Evolutionary conservation across 2,888 invertebrate species (phyloP).

Genomic region (Protonemura montana): DNA sequence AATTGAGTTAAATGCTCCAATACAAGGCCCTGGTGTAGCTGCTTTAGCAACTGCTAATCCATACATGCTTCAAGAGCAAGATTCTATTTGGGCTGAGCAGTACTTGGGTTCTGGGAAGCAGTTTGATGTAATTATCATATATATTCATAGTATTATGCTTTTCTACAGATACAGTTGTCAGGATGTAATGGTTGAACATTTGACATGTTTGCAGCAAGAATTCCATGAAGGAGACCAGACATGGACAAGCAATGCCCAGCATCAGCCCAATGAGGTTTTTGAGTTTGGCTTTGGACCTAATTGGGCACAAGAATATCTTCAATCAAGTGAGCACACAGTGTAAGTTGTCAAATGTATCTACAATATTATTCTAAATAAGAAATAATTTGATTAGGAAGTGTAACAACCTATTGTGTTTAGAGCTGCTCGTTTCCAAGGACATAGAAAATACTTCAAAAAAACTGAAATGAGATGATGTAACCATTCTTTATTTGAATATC

Average conservation of each 20-base stretch:
- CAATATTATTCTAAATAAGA: constrained; percentile 18
- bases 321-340: constrained; percentile 55
- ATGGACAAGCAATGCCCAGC: not conserved
- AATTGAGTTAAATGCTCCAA: constrained; percentile 62
- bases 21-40: constrained; percentile 51
- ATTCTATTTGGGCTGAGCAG: constrained; percentile 50
- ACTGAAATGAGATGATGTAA: not conserved
- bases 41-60: constrained; percentile 47
- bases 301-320: constrained; percentile 72
- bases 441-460: not conserved
- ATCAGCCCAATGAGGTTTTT: constrained; percentile 54
- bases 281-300: constrained; percentile 62
- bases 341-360: too few relatives aligned
- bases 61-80: constrained; percentile 44
- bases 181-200: constrained; percentile 1
- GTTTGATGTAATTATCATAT: constrained; percentile 57
- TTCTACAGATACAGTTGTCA: not conserved
- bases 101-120: constrained; percentile 53
- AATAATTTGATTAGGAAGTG: not conserved
- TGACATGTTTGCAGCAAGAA: constrained; percentile 15
- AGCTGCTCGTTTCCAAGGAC: not conserved
- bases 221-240: constrained; percentile 20
- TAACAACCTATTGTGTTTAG: not conserved
- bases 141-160: not conserved
- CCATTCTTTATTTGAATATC: not conserved